These are phyloP conservation scores for Linepithema humile DNA, from an alignment of 1,140 invertebrate genomes.

Conservation along the genomic window DNA sequence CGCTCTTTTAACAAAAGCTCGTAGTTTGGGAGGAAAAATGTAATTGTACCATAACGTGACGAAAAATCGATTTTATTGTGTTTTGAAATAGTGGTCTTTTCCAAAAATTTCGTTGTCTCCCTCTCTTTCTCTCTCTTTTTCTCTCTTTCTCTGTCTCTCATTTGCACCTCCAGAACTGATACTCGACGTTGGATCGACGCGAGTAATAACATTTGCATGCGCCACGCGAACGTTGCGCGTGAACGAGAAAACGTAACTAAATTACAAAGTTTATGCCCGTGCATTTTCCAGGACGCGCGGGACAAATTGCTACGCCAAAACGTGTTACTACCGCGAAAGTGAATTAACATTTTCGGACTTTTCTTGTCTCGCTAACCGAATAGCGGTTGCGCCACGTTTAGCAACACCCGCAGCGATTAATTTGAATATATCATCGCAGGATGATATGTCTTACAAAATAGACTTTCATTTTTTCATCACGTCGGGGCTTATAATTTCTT, in stretches of 20 bases:
- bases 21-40: not conserved
- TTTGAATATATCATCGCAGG: too few species aligned
- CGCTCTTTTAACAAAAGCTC: not conserved
- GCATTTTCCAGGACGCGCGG: conserved; percentile 58
- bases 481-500: not conserved
- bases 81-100: not conserved
- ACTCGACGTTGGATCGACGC: conserved; percentile 62
- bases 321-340: conserved; percentile 56
- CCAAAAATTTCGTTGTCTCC: not conserved
- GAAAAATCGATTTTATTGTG: conserved; percentile 37
- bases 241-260: conserved; percentile 64
- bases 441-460: not conserved
- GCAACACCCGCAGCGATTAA: conserved; percentile 7
- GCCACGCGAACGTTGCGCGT: conserved; percentile 57
- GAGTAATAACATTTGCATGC: conserved; percentile 69
- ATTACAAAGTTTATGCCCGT: conserved; percentile 66
- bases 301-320: conserved; percentile 69
- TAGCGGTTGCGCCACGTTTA: conserved; percentile 6
- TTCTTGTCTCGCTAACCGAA: conserved; percentile 32
- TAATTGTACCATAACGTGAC: conserved; percentile 19
- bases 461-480: not conserved
- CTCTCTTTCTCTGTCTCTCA: conserved; percentile 4
- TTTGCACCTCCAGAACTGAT: conserved; percentile 63
- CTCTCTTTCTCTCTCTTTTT: conserved; percentile 13
- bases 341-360: conserved; percentile 55